Evolutionary conservation across 2,888 invertebrate genomes (phyloP).

Genomic region (Apamea anceps): DNA sequence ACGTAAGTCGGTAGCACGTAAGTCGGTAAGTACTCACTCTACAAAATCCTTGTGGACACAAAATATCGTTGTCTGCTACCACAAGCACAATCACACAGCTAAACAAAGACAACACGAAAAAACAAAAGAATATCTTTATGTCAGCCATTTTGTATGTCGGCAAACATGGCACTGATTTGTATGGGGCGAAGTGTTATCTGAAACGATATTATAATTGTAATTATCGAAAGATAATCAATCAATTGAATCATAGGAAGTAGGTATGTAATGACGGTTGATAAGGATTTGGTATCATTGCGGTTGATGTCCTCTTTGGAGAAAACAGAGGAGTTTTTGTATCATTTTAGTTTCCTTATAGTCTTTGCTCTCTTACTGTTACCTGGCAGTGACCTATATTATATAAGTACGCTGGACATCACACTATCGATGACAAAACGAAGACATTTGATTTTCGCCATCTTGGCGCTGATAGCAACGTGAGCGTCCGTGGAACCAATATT

Average conservation of each 20-base stretch:
- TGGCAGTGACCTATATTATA: too few species aligned
- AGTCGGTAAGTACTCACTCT: constrained; percentile 74
- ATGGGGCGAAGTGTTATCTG: constrained; percentile 42
- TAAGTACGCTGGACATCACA: too few species aligned
- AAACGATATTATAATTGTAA: constrained; percentile 57
- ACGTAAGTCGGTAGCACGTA: background rate
- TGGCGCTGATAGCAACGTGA: too few species aligned
- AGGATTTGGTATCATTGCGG: constrained; percentile 5
- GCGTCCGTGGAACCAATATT: too few species aligned
- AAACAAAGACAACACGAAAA: constrained; percentile 69
- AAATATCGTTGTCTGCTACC: constrained; percentile 64
- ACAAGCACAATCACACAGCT: constrained; percentile 61
- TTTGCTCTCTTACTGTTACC: too few species aligned
- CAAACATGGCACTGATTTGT: constrained; percentile 72
- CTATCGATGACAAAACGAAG: too few species aligned
- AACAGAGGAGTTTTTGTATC: too few species aligned
- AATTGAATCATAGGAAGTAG: constrained; percentile 29
- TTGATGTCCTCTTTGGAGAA: background rate
- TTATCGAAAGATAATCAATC: constrained; percentile 64
- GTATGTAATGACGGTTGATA: constrained; percentile 50
- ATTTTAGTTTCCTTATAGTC: too few species aligned
- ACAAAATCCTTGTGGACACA: constrained; percentile 83
- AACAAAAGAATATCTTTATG: constrained; percentile 68
- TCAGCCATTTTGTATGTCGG: constrained; percentile 75
- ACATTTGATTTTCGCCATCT: too few species aligned